Percentiles rank a stretch among this genome's conserved stretches.
Evolutionary conservation across 2,888 invertebrate species (phyloP).

Genomic region (Chrysotoxum bicinctum): DNA sequence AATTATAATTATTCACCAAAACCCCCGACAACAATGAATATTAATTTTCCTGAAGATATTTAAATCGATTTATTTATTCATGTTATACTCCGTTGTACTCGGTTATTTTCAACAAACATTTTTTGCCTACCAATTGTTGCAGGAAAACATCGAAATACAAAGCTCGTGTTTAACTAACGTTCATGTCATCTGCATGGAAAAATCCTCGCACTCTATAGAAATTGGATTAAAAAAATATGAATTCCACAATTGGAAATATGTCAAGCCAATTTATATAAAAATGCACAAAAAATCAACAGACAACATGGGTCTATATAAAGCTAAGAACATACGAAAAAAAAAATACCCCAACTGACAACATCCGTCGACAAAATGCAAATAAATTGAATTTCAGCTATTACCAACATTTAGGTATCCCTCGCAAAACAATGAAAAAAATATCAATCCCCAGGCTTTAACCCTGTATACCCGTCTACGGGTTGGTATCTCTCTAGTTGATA

Average conservation of each 20-base stretch:
- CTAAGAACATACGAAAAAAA: neutral
- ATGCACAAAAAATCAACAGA: neutral
- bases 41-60: neutral
- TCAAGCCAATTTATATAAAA: conserved; percentile 4
- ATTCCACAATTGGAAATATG: conserved; percentile 31
- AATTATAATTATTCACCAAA: neutral
- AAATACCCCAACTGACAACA: conserved; percentile 16
- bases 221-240: conserved; percentile 32
- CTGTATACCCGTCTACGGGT: neutral
- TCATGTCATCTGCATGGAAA: conserved; percentile 3
- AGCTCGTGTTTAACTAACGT: neutral
- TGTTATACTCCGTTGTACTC: neutral
- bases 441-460: neutral
- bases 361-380: conserved; percentile 24
- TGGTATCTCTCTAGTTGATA: neutral
- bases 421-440: conserved; percentile 11
- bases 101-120: neutral
- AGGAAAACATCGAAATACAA: neutral
- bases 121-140: neutral
- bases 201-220: neutral
- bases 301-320: neutral
- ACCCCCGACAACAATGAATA: neutral
- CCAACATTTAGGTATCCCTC: conserved; percentile 19
- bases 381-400: conserved; percentile 55
- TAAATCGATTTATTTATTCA: neutral